A percentile compares a stretch with the other conserved stretches of the same genome.
phyloP scores from a whole-genome alignment of 2,888 invertebrate genomes.

The Cremastobaeus sp. region DNA sequence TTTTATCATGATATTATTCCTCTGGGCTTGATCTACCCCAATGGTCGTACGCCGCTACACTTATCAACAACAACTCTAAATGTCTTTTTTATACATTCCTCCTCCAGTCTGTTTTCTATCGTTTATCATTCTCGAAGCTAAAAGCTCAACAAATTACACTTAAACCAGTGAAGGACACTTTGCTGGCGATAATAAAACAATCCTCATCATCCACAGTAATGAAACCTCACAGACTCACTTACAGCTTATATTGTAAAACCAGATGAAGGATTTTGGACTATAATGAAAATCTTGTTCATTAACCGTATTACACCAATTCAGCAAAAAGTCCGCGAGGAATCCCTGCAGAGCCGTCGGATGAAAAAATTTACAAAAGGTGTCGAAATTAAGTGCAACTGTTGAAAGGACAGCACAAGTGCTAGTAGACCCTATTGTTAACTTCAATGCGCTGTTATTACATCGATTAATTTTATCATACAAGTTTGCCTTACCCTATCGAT shows the following conservation, averaged over 20 bases:
- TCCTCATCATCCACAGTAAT: slow-evolving; percentile 3
- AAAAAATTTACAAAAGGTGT: slow-evolving; percentile 6
- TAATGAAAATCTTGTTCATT: slow-evolving; percentile 40
- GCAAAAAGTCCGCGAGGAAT: not conserved
- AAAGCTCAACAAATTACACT: not conserved
- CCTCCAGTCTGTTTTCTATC: not conserved
- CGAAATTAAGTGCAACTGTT: slow-evolving; percentile 26
- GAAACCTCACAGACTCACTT: not conserved
- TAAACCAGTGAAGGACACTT: no score
- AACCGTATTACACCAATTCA: slow-evolving; percentile 6
- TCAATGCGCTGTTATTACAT: slow-evolving; percentile 3
- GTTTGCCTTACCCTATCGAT: slow-evolving; percentile 21
- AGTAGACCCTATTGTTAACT: not conserved
- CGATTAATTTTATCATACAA: slow-evolving; percentile 23
- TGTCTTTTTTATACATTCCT: slow-evolving; percentile 15
- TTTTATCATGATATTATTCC: slow-evolving; percentile 32
- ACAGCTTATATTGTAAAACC: not conserved
- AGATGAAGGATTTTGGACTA: slow-evolving; percentile 3
- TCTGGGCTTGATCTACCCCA: slow-evolving; percentile 14
- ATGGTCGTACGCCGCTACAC: slow-evolving; percentile 16
- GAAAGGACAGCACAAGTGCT: not conserved
- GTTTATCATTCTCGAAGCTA: slow-evolving; percentile 13
- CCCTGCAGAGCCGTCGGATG: no score
- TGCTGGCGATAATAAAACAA: slow-evolving; percentile 22
- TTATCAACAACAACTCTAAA: slow-evolving; percentile 29